Conservation (phyloP, 1,140 invertebrate genomes). For the Nebria ingens region DNA sequence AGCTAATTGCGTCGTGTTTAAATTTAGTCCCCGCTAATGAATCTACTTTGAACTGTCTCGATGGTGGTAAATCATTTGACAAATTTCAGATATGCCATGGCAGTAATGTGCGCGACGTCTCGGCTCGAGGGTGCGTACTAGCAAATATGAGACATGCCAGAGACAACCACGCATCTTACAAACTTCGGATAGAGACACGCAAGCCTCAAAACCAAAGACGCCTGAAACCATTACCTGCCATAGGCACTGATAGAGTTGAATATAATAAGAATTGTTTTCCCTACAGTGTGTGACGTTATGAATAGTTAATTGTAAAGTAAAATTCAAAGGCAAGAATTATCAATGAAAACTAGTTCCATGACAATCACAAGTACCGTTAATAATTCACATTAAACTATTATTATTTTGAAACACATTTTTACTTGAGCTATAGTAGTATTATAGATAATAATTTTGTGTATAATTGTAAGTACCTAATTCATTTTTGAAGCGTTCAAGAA, state of each 20-base stretch:
- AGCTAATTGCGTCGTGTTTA: not conserved
- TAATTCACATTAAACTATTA: too few relatives aligned
- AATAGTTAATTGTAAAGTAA: not conserved
- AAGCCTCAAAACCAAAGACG: too few relatives aligned
- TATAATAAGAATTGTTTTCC: not conserved
- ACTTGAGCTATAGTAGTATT: too few relatives aligned
- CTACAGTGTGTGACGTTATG: not conserved
- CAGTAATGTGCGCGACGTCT: not conserved
- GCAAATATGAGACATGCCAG: not conserved
- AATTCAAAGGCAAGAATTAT: too few relatives aligned
- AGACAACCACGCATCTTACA: not conserved
- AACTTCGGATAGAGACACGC: not conserved
- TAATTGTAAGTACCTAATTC: too few relatives aligned
- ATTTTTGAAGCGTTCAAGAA: too few relatives aligned
- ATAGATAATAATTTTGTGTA: too few relatives aligned
- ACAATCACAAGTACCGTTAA: too few relatives aligned
- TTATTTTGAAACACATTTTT: too few relatives aligned
- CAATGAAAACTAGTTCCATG: too few relatives aligned
- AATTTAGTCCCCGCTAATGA: not conserved
- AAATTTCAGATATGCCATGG: not conserved
- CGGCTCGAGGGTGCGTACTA: not conserved
- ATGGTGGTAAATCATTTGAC: not conserved
- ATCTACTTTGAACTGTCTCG: not conserved
- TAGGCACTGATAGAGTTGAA: too few relatives aligned
- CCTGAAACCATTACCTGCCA: too few relatives aligned